Evolutionary conservation across 2,113 vertebrate genomes (phyloP).

Genomic region (Cyanistes caeruleus): DNA sequence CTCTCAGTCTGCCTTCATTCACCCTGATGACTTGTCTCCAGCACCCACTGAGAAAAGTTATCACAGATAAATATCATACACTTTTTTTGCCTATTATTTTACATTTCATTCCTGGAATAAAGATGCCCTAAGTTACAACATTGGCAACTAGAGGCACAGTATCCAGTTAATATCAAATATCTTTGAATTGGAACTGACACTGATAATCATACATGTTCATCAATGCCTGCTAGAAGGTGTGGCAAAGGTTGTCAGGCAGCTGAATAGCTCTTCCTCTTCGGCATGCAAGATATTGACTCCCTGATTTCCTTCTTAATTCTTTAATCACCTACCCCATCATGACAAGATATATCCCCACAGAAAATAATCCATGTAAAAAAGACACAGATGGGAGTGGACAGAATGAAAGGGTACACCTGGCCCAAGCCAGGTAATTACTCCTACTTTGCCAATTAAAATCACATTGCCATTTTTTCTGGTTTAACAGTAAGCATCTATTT

Average conservation of each 20-base stretch:
- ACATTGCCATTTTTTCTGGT: background rate
- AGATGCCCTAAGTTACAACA: background rate
- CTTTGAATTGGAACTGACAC: background rate
- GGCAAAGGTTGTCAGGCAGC: background rate
- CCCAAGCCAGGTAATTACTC: background rate
- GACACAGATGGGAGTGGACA: constrained; percentile 19
- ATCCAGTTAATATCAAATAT: background rate
- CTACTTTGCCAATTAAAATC: constrained; percentile 26
- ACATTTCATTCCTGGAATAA: background rate
- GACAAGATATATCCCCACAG: background rate
- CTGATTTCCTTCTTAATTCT: background rate
- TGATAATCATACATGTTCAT: background rate
- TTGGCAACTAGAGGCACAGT: background rate
- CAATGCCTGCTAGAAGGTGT: background rate
- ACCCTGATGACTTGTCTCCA: background rate
- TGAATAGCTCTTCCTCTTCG: background rate
- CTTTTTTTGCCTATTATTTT: background rate
- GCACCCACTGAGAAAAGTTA: background rate
- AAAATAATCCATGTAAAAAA: background rate
- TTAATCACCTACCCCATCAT: background rate
- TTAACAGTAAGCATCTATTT: constrained; percentile 22
- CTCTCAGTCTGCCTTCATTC: background rate
- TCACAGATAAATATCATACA: background rate
- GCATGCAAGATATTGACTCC: background rate
- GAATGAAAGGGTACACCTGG: background rate